phyloP scores from a whole-genome alignment of 2,888 invertebrate genomes.

The Lucinisca nassula region DNA sequence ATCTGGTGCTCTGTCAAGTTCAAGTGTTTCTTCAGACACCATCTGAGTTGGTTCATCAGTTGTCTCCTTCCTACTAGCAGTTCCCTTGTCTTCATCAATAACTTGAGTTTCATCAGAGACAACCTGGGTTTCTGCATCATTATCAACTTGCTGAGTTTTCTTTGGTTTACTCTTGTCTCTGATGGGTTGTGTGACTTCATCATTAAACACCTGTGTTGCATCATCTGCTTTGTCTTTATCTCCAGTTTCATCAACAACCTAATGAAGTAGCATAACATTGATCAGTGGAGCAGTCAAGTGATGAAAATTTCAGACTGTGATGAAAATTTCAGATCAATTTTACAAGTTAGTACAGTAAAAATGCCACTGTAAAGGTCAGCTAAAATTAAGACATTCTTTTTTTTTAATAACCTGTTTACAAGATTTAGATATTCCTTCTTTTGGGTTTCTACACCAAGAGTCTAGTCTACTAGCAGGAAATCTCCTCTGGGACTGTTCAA shows the following conservation, averaged over 20 bases:
- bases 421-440: no score
- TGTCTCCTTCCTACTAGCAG: neutral
- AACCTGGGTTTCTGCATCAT: constrained; percentile 39
- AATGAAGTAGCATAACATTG: no score
- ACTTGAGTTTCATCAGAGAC: constrained; percentile 24
- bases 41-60: constrained; percentile 36
- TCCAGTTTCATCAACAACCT: constrained; percentile 10
- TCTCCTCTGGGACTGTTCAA: no score
- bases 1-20: constrained; percentile 35
- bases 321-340: no score
- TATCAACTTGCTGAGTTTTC: neutral
- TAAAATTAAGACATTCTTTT: no score
- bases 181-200: constrained; percentile 37
- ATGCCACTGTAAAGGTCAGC: no score
- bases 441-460: no score
- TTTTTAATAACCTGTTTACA: no score
- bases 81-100: constrained; percentile 9
- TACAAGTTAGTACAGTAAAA: no score
- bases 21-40: constrained; percentile 5
- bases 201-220: constrained; percentile 40
- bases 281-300: no score
- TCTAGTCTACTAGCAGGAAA: no score
- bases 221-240: constrained; percentile 7
- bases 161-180: neutral
- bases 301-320: no score